Base-by-base conservation (phyloP, 2,797 vertebrate genomes). In the Limosa lapponica region DNA sequence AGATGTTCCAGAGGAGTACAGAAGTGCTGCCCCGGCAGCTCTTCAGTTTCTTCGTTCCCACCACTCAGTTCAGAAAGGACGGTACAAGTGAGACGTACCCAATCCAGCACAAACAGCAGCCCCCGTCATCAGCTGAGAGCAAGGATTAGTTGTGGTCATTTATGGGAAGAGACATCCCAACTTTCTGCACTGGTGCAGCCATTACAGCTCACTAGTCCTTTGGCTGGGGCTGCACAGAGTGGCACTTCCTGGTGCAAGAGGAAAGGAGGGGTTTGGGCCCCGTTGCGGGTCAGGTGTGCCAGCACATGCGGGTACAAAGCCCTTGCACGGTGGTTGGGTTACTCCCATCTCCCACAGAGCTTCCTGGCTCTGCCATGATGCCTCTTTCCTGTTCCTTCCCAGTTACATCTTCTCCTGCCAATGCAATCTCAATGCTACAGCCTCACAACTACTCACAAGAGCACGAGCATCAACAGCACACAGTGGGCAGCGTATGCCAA, bases 211-310 rank as follows among this genome's bases (percentile, higher is more conserved):
- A 12, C n/a, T 30, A 17, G 25, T 37, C 66, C 59, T 46, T n/a
- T 16, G 36, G 59, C 18, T 41, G n/a, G 49, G 59, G 59, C 65
- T 69, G 55, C 49, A n/a, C 7, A 20, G 59, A 19, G 0, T 2
- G 0, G 2, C 3, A 1, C 18, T 30, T 64, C 4, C 44, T n/a
- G 59, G 44, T 67, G 61, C 32, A 22, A 37, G 34, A 30, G 43
- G 43, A 46, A 67, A 37, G 41, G 44, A 20, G 2, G 10, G 24
- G 24, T 64, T 64, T 57, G 51, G 59, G 67, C 43, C 61, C 54
- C 1, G 0, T 30, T 52, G 36, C 0, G 0, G 48, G 25, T 11
- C 3, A 0, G 13, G 22, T 7, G 28, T 51, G 18, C 34, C 71
- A 55, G 44, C 81, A 32, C 0, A 0, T 6, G 22, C 2, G 2